Percentiles rank a stretch among this genome's conserved stretches.
phyloP scores from a whole-genome alignment of 2,888 invertebrate species.

The Odontothrips loti region DNA sequence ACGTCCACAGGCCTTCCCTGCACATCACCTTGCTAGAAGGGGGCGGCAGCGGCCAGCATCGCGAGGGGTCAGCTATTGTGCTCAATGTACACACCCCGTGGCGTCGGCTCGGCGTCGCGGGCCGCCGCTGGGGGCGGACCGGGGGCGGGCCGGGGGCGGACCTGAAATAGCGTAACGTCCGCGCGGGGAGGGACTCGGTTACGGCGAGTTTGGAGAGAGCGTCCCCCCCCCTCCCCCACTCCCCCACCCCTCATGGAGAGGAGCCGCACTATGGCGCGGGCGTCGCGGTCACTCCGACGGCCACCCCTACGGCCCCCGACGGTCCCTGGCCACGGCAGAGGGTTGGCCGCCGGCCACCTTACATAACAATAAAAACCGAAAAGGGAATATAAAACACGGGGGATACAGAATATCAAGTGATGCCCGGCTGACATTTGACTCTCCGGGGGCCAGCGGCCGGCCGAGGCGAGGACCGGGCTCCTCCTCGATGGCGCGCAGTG shows the following conservation, averaged over 20 bases:
- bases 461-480: too few relatives aligned
- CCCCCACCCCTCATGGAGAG: too few relatives aligned
- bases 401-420: conserved; percentile 19
- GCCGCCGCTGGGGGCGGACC: too few relatives aligned
- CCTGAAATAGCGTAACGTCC: too few relatives aligned
- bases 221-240: too few relatives aligned
- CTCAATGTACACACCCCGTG: conserved; percentile 1
- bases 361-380: conserved; percentile 22
- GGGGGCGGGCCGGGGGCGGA: too few relatives aligned
- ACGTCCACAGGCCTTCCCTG: background rate
- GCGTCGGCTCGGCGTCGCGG: background rate
- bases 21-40: background rate
- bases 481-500: background rate
- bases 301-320: background rate
- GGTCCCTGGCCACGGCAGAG: background rate
- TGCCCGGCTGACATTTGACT: conserved; percentile 13
- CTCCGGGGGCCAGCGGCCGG: background rate
- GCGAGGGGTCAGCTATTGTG: background rate
- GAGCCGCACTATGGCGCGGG: too few relatives aligned
- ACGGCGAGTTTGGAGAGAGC: too few relatives aligned
- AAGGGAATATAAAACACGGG: conserved; percentile 22
- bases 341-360: background rate
- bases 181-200: too few relatives aligned
- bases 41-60: background rate
- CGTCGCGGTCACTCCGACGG: background rate